Evolutionary conservation across 2,888 invertebrate genomes (phyloP).

Genomic region (Hofmannophila pseudospretella): DNA sequence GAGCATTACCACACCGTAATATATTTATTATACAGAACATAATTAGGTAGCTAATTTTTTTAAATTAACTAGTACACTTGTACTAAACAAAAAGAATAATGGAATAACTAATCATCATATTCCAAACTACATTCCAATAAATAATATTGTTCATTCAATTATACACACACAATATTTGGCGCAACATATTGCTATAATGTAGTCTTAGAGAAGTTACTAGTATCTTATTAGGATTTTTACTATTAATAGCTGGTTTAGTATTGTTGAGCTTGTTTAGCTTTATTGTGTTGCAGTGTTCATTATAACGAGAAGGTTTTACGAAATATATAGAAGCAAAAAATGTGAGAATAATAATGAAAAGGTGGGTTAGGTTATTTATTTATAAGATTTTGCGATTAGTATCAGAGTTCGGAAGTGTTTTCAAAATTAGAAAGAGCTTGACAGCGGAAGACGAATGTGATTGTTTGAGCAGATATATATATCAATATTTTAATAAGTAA

Average conservation of each 20-base stretch:
- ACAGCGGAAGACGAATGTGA: slow-evolving; percentile 62
- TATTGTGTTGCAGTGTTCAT: too few relatives aligned
- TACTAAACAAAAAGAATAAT: background rate
- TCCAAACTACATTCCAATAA: slow-evolving; percentile 10
- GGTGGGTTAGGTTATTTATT: too few relatives aligned
- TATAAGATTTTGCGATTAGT: too few relatives aligned
- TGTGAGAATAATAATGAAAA: slow-evolving; percentile 5
- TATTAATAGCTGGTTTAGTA: too few relatives aligned
- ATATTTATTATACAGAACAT: background rate
- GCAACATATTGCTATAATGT: slow-evolving; percentile 38
- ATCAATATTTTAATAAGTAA: too few relatives aligned
- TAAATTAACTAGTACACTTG: background rate
- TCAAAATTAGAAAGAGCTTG: slow-evolving; percentile 31
- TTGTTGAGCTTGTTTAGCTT: too few relatives aligned
- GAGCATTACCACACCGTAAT: slow-evolving; percentile 18
- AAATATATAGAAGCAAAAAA: too few relatives aligned
- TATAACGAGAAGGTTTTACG: too few relatives aligned
- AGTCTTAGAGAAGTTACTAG: background rate
- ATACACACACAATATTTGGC: slow-evolving; percentile 35
- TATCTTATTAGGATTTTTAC: too few relatives aligned
- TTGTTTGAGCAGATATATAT: slow-evolving; percentile 42
- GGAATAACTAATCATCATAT: slow-evolving; percentile 5
- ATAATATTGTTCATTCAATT: slow-evolving; percentile 12
- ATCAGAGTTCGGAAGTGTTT: slow-evolving; percentile 9
- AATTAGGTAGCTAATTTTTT: background rate